Percentiles rank a stretch among this genome's conserved stretches.
Conservation (phyloP, 2,888 invertebrate genomes). For the Cremastinae sp. region DNA sequence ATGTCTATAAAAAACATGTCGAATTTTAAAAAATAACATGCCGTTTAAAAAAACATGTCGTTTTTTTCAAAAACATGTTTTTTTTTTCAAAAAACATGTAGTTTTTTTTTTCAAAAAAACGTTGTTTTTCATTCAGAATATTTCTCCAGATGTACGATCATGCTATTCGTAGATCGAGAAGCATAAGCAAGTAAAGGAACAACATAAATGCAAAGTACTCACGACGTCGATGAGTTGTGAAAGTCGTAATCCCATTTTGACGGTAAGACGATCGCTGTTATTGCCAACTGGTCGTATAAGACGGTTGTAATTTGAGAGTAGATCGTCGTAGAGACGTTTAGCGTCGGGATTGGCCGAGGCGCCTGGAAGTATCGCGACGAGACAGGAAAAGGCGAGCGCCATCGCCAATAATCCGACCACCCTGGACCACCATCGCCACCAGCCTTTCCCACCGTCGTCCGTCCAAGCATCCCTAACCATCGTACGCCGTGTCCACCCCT, state of each 20-base stretch:
- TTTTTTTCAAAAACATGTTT: too few species aligned
- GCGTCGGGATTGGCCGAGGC: conserved; percentile 94
- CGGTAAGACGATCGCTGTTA: conserved; percentile 95
- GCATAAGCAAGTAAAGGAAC: not conserved
- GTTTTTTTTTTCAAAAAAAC: too few species aligned
- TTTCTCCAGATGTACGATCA: too few species aligned
- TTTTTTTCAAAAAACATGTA: too few species aligned
- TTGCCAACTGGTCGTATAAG: conserved; percentile 97
- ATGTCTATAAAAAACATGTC: too few species aligned
- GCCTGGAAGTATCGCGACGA: conserved; percentile 78
- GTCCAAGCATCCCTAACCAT: conserved; percentile 85
- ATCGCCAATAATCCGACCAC: conserved; percentile 84
- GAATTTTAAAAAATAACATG: too few species aligned
- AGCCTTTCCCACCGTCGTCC: conserved; percentile 79
- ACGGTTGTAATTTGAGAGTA: conserved; percentile 96
- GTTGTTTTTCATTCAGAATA: too few species aligned
- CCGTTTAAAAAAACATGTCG: too few species aligned
- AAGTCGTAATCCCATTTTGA: conserved; percentile 95
- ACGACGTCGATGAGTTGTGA: conserved; percentile 97
- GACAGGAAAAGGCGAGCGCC: conserved; percentile 85
- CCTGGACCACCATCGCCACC: conserved; percentile 75
- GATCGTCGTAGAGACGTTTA: conserved; percentile 96
- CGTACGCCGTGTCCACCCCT: conserved; percentile 94
- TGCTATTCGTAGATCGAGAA: not conserved
- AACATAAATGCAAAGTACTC: conserved; percentile 81